Conservation (phyloP, 1,140 invertebrate species). For the Saccostrea glomerata region DNA sequence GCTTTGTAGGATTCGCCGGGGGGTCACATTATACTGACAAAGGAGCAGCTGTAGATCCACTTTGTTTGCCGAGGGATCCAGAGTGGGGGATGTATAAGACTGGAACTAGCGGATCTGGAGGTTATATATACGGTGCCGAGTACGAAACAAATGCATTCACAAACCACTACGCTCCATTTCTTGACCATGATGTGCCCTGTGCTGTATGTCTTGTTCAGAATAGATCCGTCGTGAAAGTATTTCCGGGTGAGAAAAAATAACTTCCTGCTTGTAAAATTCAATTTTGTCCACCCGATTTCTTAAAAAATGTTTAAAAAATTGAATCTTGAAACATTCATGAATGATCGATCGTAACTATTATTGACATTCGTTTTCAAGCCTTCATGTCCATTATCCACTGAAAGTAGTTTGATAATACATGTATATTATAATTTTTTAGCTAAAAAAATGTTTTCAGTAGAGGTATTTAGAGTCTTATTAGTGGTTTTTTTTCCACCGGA, state of each 20-base stretch:
- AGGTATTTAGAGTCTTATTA: too few relatives aligned
- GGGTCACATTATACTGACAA: constrained; percentile 15
- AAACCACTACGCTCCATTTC: background rate
- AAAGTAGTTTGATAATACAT: too few relatives aligned
- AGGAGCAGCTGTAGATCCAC: constrained; percentile 15
- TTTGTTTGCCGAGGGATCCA: constrained; percentile 46
- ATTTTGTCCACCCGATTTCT: too few relatives aligned
- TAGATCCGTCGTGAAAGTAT: background rate
- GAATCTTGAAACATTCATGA: too few relatives aligned
- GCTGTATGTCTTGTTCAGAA: constrained; percentile 11
- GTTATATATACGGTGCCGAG: constrained; percentile 33
- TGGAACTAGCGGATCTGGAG: background rate
- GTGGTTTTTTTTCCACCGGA: too few relatives aligned
- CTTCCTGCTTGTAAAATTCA: background rate
- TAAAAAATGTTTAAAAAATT: too few relatives aligned
- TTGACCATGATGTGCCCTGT: constrained; percentile 34
- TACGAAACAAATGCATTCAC: background rate
- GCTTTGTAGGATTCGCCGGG: constrained; percentile 7
- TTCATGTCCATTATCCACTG: too few relatives aligned
- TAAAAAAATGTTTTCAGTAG: too few relatives aligned
- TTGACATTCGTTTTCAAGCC: too few relatives aligned
- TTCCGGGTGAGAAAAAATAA: constrained; percentile 21
- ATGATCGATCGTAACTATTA: too few relatives aligned
- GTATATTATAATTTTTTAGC: too few relatives aligned
- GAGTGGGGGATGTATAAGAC: background rate